Conservation (phyloP, 2,888 invertebrate species). For the Mongoloraphidia duomilia region DNA sequence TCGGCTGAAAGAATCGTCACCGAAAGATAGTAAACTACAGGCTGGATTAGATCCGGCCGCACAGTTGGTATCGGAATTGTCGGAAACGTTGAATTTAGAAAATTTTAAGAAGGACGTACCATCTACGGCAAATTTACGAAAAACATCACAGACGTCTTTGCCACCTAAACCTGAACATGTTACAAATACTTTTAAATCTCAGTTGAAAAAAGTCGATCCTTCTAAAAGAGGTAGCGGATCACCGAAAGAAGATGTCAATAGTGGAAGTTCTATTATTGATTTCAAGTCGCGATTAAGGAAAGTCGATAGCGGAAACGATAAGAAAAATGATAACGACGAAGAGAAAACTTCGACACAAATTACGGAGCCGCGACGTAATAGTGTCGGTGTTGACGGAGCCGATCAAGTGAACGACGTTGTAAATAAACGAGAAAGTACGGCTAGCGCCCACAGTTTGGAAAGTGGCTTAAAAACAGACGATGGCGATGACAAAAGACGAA, state of each 20-base stretch:
- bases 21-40: slow-evolving; percentile 22
- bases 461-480: slow-evolving; percentile 36
- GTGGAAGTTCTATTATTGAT: slow-evolving; percentile 54
- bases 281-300: slow-evolving; percentile 73
- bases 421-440: slow-evolving; percentile 31
- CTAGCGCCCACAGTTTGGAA: slow-evolving; percentile 24
- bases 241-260: slow-evolving; percentile 39
- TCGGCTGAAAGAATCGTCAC: slow-evolving; percentile 36
- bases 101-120: slow-evolving; percentile 26
- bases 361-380: slow-evolving; percentile 7
- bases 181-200: slow-evolving; percentile 43
- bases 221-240: slow-evolving; percentile 38
- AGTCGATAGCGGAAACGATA: slow-evolving; percentile 45
- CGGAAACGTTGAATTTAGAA: slow-evolving; percentile 66
- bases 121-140: slow-evolving; percentile 36
- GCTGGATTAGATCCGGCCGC: slow-evolving; percentile 57
- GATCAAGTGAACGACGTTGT: slow-evolving; percentile 24
- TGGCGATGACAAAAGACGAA: slow-evolving; percentile 72
- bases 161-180: slow-evolving; percentile 24
- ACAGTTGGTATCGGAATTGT: slow-evolving; percentile 69
- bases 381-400: slow-evolving; percentile 16
- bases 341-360: slow-evolving; percentile 13
- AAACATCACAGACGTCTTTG: slow-evolving; percentile 21
- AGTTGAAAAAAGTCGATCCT: slow-evolving; percentile 60
- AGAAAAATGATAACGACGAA: slow-evolving; percentile 26